Conservation (phyloP, 2,797 vertebrate species). For the Acomys russatus region DNA sequence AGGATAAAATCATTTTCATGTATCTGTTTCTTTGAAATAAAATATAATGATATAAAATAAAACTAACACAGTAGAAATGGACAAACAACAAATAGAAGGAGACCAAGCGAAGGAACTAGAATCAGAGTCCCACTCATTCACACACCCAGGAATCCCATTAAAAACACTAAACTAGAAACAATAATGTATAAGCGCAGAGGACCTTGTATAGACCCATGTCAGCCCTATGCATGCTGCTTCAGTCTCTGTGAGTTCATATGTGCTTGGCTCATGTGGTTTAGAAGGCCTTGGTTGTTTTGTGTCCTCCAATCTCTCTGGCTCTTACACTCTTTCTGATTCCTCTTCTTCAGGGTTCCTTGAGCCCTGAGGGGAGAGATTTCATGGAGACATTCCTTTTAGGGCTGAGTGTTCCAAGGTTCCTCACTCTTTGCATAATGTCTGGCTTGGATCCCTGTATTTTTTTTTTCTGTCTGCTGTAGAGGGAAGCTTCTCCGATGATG, state of each 20-base stretch:
- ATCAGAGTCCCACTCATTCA: background rate
- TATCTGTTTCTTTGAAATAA: background rate
- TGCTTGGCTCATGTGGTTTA: background rate
- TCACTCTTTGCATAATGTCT: background rate
- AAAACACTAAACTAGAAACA: background rate
- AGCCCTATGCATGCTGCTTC: background rate
- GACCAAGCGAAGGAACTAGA: background rate
- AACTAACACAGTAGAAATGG: background rate
- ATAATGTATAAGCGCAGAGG: background rate
- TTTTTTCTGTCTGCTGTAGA: background rate
- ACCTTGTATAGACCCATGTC: background rate
- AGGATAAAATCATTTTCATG: slow-evolving; percentile 16
- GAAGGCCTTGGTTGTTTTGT: background rate
- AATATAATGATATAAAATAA: background rate
- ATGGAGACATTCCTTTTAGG: background rate
- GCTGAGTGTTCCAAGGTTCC: background rate
- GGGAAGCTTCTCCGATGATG: background rate
- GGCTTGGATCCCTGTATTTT: background rate
- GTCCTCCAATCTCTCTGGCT: no score
- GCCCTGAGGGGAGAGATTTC: background rate
- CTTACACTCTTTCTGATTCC: no score
- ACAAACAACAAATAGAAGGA: background rate
- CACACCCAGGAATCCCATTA: background rate
- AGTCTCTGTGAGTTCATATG: background rate
- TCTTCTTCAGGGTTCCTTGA: background rate